Base-by-base conservation (phyloP, 2,797 vertebrate species). In the Xenops minutus region DNA sequence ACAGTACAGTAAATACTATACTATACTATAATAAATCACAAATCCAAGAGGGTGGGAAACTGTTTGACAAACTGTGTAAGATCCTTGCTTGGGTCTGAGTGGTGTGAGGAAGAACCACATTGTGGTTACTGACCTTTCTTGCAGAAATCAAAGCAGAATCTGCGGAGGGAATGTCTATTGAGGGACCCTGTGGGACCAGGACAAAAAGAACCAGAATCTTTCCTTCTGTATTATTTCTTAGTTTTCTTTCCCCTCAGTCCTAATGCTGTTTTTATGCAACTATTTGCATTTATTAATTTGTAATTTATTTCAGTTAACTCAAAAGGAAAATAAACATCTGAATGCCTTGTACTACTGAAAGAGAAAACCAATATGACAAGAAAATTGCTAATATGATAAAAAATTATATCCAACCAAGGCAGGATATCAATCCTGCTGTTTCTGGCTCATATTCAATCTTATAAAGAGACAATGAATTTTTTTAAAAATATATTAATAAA, bases 261-360 rank as follows among this genome's bases (percentile, higher is more conserved):
- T 83, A 78, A 85, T 93, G 69, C 27, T 92, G 74, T 26, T 92
- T 93, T 88, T 77, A 68, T n/a, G 49, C 12, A 85, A 76, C 39
- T 75, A 80, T 84, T 88, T 80, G 37, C 44, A 39, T 95, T 91
- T 93, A 80, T 92, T 95, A 79, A 73, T 76, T 66, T 76, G 67
- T 37, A 64, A 92, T 91, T 94, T 88, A 83, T 49, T 85, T 94
- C 46, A 44, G 49, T 77, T 36, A 75, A 78, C 54, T 72, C 49
- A 39, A 68, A 96, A 89, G 79, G 26, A 80, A 96, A 96, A 94
- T 75, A 96, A 94, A 92, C 58, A 95, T 68, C 41, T 76, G 93
- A 96, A 93, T 0, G 6, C 34, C 54, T 81, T 80, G 76, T 83
- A 85, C 75, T 88, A 81, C 73, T 49, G 76, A 59, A 88, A 92